Evolutionary conservation across 2,888 invertebrate genomes (phyloP), one percentile per base, ranked within the genome.

Genomic region (Dynastes tityus): DNA sequence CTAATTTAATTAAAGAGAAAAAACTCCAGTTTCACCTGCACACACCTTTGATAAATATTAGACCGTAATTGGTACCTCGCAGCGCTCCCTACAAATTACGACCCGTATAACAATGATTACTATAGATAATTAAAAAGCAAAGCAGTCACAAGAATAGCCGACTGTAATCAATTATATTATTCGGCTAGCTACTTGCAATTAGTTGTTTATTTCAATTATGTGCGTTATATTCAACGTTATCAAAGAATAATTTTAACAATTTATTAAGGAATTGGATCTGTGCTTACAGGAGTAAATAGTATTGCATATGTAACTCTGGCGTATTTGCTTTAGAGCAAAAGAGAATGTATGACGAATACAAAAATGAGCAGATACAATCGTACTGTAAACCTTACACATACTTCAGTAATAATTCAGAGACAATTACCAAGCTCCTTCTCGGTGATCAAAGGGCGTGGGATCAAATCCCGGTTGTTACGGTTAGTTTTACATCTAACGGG

Each of bases 51-150:
- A 77, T 77, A 77, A 77, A 77, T 68, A 67, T 77, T 68, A 58
- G 64, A 16, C 76, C 45, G 76, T 77, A 77, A 77, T 77, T 77
- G 76, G 76, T 68, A 77, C 68, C 76, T 77, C 68, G 76, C 68
- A 68, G 76, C 68, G 76, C 68, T 68, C 73, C 45, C 45, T 45
- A 74, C 73, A 74, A 61, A 74, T 74, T 74, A 74, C 27, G 61
- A 61, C 58, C 29, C 63, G 11, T 74, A 11, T 45, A 74, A 63
- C 61, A 74, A 74, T 61, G 73, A 16, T 27, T 61, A 74, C 63
- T 74, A 74, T 61, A 74, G 61, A 74, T 74, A 74, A 74, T 74
- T 74, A 74, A 74, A 63, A 74, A 74, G 73, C 27, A 61, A 74
- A 45, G 61, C 32, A 74, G 61, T 61, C 45, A 27, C 45, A 74